Evolutionary conservation across 2,888 invertebrate genomes (phyloP).

Genomic region (Schrankia costaestrigalis): DNA sequence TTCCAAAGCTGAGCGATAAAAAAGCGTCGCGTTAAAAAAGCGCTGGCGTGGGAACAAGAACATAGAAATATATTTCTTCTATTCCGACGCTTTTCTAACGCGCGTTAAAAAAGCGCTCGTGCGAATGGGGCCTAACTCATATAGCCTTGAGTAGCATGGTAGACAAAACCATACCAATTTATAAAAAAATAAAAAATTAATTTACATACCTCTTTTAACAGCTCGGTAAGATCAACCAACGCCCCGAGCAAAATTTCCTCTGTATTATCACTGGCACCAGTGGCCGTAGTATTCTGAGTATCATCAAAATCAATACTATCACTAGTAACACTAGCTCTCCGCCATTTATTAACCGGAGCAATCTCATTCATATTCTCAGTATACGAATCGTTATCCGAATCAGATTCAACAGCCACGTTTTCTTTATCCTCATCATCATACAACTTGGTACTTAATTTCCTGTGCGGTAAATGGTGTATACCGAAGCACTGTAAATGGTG

Average conservation of each 20-base stretch:
- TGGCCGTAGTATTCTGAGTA: constrained; percentile 44
- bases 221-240: constrained; percentile 71
- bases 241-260: constrained; percentile 68
- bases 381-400: constrained; percentile 64
- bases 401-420: constrained; percentile 65
- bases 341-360: constrained; percentile 47
- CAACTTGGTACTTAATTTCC: constrained; percentile 21
- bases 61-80: no score
- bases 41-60: no score
- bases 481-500: constrained; percentile 80
- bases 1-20: no score
- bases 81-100: no score
- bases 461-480: constrained; percentile 45
- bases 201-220: constrained; percentile 71
- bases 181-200: neutral
- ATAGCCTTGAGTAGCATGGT: no score
- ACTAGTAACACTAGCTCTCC: constrained; percentile 48
- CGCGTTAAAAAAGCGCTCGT: no score
- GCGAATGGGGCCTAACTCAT: no score
- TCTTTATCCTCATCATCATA: constrained; percentile 76
- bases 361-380: constrained; percentile 51
- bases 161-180: neutral
- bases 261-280: constrained; percentile 38
- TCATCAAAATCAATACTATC: constrained; percentile 57
- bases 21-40: no score